Percentiles rank a stretch among this genome's conserved stretches.
Evolutionary conservation across 2,113 vertebrate species (phyloP).

Genomic region (Pithys albifrons): DNA sequence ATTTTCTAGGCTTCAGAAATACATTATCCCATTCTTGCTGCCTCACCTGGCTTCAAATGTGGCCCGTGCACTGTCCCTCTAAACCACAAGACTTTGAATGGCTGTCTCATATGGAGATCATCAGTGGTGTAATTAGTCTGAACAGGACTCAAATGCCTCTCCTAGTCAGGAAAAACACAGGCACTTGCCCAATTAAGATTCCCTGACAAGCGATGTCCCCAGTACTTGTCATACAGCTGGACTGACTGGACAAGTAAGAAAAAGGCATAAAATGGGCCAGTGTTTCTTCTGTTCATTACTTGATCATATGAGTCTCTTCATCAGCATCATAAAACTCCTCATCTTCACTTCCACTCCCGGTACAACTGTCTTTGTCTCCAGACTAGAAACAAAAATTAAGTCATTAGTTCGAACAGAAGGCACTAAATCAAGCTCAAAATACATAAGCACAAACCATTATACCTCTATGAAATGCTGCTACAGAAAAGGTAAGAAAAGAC

Average conservation of each 20-base stretch:
- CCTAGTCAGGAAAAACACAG: neutral
- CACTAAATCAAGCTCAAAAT: neutral
- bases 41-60: neutral
- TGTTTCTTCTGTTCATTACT: constrained; percentile 51
- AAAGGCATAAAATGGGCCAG: neutral
- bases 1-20: neutral
- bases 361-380: constrained; percentile 53
- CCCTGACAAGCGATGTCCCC: neutral
- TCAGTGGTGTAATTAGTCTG: neutral
- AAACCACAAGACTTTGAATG: neutral
- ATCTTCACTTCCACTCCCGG: constrained; percentile 72
- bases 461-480: neutral
- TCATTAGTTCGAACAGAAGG: neutral
- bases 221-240: neutral
- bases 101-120: neutral
- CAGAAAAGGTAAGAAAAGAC: neutral
- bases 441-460: neutral
- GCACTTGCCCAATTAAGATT: neutral
- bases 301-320: constrained; percentile 82
- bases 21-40: neutral
- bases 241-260: neutral
- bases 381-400: constrained; percentile 50
- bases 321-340: constrained; percentile 78
- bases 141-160: neutral
- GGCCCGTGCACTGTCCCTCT: neutral